Conservation (phyloP, 1,140 invertebrate species). For the Mactra quadrangularis region DNA sequence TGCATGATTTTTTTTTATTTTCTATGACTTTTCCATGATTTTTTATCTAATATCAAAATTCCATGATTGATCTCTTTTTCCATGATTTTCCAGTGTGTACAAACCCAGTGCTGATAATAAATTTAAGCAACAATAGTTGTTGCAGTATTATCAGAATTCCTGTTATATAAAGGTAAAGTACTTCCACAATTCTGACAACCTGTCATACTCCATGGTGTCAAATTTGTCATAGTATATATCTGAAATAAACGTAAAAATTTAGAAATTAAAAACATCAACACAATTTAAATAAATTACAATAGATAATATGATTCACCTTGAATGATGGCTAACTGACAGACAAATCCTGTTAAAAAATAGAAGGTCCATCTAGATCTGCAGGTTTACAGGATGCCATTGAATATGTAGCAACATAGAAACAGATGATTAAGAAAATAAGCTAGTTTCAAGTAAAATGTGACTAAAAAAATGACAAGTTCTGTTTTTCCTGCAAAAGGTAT, state of each 20-base stretch:
- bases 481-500: no score
- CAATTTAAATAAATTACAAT: neutral
- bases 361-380: neutral
- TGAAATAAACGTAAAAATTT: slow-evolving; percentile 23
- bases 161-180: slow-evolving; percentile 26
- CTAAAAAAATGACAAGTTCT: no score
- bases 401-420: neutral
- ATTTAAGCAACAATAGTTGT: neutral
- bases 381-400: neutral
- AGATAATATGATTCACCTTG: neutral
- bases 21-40: no score
- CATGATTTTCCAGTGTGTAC: no score
- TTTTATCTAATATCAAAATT: no score
- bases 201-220: slow-evolving; percentile 36
- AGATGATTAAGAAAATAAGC: no score
- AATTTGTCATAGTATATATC: slow-evolving; percentile 57
- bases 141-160: neutral
- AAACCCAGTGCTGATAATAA: no score
- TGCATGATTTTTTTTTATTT: no score
- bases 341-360: no score
- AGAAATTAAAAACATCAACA: neutral
- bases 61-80: no score
- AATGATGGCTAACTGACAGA: neutral
- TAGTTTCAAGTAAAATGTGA: no score
- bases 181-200: slow-evolving; percentile 38